Evolutionary conservation across 2,888 invertebrate genomes (phyloP), one percentile per base, ranked within the genome.

Genomic region (Lasiommata megera): DNA sequence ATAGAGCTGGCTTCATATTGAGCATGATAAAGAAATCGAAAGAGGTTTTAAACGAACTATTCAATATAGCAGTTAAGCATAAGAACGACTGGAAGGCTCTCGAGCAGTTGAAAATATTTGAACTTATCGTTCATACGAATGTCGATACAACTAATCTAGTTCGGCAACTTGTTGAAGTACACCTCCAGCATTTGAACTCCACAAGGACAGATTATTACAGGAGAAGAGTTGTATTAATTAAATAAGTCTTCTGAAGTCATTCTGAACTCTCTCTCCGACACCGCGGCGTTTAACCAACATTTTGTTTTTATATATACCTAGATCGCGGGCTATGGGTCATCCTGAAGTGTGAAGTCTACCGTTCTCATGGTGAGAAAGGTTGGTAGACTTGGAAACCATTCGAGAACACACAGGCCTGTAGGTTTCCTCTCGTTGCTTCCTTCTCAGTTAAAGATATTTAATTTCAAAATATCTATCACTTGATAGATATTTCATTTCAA

Each of bases 71-170:
- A 0, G 74, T 87, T 7, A 86, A 80, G 54, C 84, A 88, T 36
- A 77, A 77, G 48, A 79, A 83, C 1, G 77, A 83, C 51, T 88
- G 85, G 83, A 81, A 78, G 58, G 80, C 84, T 5, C 58, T 88
- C 28, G 86, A 88, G 60, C 84, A 87, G 65, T 58, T 88, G 59
- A 88, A 86, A 58, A 77, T 87, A 9, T 88, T 85, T 52, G 88
- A 88, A 59, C 64, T 85, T 7, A 84, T 88, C 2, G 78, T 84
- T 0, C 87, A 88, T 41, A 84, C 87, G 0, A 88, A 87, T 48
- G 85, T 88, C 0, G 88, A 88, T 34, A 80, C 80, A 0, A 82
- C 82, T 0, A 82, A 88, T 54, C 66, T 87, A 16, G 77, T 88
- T 1, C 67, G 82, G 31, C 84, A 87, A 46, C 63, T 88, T 7